Evolutionary conservation across 2,888 invertebrate species (phyloP).

Genomic region (Campopleginae sp.): DNA sequence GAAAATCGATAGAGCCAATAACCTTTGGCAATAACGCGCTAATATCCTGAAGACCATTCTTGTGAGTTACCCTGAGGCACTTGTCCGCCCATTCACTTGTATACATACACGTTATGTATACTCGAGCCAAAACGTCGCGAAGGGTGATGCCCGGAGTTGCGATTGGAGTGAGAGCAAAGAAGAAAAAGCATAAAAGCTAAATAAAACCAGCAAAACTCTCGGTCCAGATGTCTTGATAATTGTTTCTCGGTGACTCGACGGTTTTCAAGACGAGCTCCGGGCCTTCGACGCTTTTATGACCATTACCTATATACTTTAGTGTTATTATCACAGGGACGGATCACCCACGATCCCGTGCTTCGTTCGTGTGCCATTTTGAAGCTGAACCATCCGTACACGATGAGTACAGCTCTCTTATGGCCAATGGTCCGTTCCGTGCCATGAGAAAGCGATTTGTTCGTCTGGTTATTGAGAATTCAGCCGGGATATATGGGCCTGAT

Average conservation of each 20-base stretch:
- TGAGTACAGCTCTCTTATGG: slow-evolving; percentile 29
- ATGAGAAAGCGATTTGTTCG: slow-evolving; percentile 48
- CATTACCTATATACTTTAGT: slow-evolving; percentile 7
- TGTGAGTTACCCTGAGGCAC: slow-evolving; percentile 71
- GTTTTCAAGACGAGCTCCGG: slow-evolving; percentile 52
- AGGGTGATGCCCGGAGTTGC: slow-evolving; percentile 42
- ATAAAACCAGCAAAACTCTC: slow-evolving; percentile 47
- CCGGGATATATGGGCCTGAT: not conserved
- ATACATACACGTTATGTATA: slow-evolving; percentile 42
- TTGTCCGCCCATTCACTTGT: slow-evolving; percentile 68
- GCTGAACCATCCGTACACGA: slow-evolving; percentile 1
- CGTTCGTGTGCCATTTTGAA: not conserved
- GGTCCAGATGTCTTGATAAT: slow-evolving; percentile 72
- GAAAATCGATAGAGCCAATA: slow-evolving; percentile 81
- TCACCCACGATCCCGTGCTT: not conserved
- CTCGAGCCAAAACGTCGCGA: slow-evolving; percentile 44
- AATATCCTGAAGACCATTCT: slow-evolving; percentile 82
- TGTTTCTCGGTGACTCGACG: slow-evolving; percentile 70
- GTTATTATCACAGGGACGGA: not conserved
- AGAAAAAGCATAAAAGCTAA: slow-evolving; percentile 44
- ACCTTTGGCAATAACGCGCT: slow-evolving; percentile 81
- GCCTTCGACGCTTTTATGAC: slow-evolving; percentile 57
- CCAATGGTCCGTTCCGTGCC: slow-evolving; percentile 39
- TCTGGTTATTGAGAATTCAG: slow-evolving; percentile 18
- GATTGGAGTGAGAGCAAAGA: slow-evolving; percentile 17